phyloP scores from a whole-genome alignment of 2,797 vertebrate genomes.

The Scolopax bukidnonensis region DNA sequence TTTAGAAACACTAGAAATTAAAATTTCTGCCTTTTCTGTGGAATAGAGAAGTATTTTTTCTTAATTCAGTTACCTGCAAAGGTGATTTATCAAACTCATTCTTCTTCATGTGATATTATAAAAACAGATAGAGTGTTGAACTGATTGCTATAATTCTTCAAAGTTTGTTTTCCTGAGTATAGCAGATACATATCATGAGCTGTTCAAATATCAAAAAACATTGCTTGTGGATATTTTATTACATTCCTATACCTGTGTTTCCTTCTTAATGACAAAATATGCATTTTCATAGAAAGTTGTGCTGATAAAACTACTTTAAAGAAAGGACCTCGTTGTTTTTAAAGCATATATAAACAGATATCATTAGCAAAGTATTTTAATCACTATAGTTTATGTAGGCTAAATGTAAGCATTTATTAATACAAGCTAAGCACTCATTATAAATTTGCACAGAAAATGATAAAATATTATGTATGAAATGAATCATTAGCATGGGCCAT shows the following conservation, averaged over 20 bases:
- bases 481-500: constrained; percentile 95
- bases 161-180: constrained; percentile 53
- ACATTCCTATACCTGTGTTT: constrained; percentile 36
- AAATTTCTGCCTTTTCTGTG: constrained; percentile 55
- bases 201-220: constrained; percentile 62
- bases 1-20: constrained; percentile 62
- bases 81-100: constrained; percentile 67
- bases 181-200: constrained; percentile 21
- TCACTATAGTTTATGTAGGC: constrained; percentile 77
- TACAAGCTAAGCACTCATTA: constrained; percentile 87
- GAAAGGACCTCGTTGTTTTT: constrained; percentile 64
- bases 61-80: constrained; percentile 70
- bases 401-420: constrained; percentile 84
- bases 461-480: constrained; percentile 94
- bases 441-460: constrained; percentile 89
- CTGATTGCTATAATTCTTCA: constrained; percentile 61
- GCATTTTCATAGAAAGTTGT: constrained; percentile 27
- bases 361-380: constrained; percentile 80
- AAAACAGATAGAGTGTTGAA: constrained; percentile 58
- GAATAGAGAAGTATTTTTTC: constrained; percentile 58
- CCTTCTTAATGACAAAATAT: constrained; percentile 50
- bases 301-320: constrained; percentile 59
- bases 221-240: neutral
- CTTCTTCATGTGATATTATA: constrained; percentile 46
- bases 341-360: constrained; percentile 77